Evolutionary conservation across 23 tunicate species (phyloP), one percentile per base, ranked within the genome.

Genomic region (Botrylloides violaceus): DNA sequence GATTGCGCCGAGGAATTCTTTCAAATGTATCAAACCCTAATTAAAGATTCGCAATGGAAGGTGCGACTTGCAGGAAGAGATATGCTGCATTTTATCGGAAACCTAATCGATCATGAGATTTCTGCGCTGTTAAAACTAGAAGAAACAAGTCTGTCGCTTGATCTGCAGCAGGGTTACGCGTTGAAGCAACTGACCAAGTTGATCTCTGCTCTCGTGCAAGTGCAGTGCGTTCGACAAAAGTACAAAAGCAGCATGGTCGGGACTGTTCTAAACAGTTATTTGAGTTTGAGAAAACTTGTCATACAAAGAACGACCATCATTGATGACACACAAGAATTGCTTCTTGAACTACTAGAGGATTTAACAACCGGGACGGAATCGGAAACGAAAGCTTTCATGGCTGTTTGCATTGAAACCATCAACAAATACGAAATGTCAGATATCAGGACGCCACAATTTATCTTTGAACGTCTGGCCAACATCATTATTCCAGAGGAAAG

Each of bases 401-500:
- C 80, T n/a, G 84, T 85, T 15, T 93, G 98, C 61, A 84, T 93
- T 43, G 93, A 93, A 74, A 91, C 95, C 2, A 81, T 93, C 63
- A 80, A 86, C 75, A 86, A 93, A 55, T 91, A 84, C 37, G 88
- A 81, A n/a, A 9, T 64, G 59, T 47, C 77, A 29, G 98, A 93
- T 38, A 38, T 81, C 34, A 77, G 85, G 43, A 85, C 98, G 4
- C 94, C 94, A 1, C 98, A 93, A 68, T 93, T 93, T 72, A 86
- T 93, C 27, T 93, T 93, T 58, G 98, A 93, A 81, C 77, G 98
- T 7, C 85, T 93, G 27, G 83, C 94, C 33, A 93, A 85, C 66
- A 85, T 93, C 53, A 93, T 93, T 3, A 77, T 78, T 37, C 98
- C 95, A 60, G 97, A 90, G 71, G 97, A 90, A 56, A 75, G 59